phyloP scores from a whole-genome alignment of 2,797 vertebrate genomes.

The Limosa lapponica region DNA sequence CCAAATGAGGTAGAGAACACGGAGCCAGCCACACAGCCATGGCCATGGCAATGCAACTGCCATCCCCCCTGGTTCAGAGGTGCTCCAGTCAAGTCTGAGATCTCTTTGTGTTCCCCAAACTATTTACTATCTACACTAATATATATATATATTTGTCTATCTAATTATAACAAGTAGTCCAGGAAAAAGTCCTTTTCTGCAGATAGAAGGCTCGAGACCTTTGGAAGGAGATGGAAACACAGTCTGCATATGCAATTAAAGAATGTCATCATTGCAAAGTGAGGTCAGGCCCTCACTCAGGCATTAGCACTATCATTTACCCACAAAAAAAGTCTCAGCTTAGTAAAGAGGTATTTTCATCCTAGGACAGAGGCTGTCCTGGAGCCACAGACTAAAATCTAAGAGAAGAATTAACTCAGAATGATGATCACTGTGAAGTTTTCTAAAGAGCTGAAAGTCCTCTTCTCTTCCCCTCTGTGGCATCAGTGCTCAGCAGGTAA shows the following conservation, averaged over 20 bases:
- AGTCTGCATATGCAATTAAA: background rate
- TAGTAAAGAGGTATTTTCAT: background rate
- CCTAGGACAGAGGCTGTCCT: background rate
- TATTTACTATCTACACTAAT: background rate
- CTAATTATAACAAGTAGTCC: background rate
- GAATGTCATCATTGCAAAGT: background rate
- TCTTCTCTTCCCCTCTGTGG: background rate
- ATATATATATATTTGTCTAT: background rate
- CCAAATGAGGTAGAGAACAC: background rate
- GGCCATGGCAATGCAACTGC: background rate
- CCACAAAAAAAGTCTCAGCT: background rate
- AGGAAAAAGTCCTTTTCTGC: background rate
- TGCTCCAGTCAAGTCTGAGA: background rate
- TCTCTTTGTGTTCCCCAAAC: background rate
- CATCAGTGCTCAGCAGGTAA: background rate
- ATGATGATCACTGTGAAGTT: background rate
- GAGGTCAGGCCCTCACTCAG: slow-evolving; percentile 27
- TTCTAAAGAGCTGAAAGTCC: background rate
- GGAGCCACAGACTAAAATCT: background rate
- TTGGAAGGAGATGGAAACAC: background rate
- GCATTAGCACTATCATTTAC: background rate
- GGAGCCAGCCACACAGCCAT: background rate
- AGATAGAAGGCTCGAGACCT: background rate
- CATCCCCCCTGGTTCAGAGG: background rate
- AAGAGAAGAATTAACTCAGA: background rate